Evolutionary conservation across 2,797 vertebrate genomes (phyloP), one percentile per base, ranked within the genome.

Genomic region (Valencia hispanica): DNA sequence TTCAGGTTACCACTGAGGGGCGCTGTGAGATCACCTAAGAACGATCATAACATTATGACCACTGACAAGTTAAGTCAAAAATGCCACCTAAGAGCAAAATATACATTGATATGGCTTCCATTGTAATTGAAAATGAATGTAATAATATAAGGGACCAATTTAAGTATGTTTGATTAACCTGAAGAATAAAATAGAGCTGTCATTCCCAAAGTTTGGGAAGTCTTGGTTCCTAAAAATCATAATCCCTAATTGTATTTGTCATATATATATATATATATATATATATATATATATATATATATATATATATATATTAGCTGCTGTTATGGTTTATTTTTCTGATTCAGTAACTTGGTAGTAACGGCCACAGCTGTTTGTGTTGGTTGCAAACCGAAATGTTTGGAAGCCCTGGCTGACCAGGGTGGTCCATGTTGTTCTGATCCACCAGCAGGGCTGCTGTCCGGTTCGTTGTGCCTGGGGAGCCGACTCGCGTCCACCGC

Each of bases 1-100:
- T 39, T 8, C 51, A 70, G 78, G 83, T 83, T 80, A 79, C 81
- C 93, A 61, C 84, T 76, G 17, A 39, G 86, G 0, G 89, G 91
- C 86, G 91, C 86, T 91, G 76, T 53, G 75, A 78, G 74, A 30
- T n/a, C 9, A 22, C 22, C 22, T 15, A 8, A 47, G n/a, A 63
- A 61, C 5, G 1, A 41, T 3, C 32, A 36, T 30, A 30, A 65
- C 48, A 50, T 50, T 47, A 30, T 34, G 20, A 66, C 30, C 15
- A 34, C 10, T 22, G 32, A 61, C 27, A 61, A 61, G n/a, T n/a
- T n/a, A n/a, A 34, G 59, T 61, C 15, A 32, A 36, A 32, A 22
- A 15, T 32, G 30, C 15, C 27, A 61, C 15, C 34, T 22, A 36
- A 5, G 22, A 41, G 11, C 10, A 66, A 25, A 41, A n/a, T 20